Conservation (phyloP, 2,888 invertebrate genomes). For the Laspeyria flexula region DNA sequence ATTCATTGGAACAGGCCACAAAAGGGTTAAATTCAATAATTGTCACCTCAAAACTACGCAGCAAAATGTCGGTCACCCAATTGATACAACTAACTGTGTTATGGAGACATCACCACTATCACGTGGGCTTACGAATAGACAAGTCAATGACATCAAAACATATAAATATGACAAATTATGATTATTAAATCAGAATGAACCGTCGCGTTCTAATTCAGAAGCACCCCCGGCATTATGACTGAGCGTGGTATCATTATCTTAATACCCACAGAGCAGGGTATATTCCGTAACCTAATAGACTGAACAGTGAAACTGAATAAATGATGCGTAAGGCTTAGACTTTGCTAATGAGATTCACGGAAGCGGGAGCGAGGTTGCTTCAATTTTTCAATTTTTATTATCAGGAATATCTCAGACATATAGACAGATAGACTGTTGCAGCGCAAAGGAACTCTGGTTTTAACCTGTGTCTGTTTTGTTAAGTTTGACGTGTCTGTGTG, state of each 20-base stretch:
- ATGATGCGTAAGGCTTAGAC: conserved; percentile 38
- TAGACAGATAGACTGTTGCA: no score
- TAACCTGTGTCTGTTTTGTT: no score
- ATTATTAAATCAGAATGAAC: conserved; percentile 19
- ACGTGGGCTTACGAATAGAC: background rate
- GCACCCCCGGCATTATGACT: conserved; percentile 29
- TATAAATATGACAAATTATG: conserved; percentile 12
- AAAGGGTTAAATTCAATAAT: no score
- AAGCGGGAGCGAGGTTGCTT: conserved; percentile 14
- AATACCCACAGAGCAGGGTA: conserved; percentile 52
- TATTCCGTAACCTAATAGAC: conserved; percentile 60
- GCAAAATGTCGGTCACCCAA: background rate
- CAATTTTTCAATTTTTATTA: no score
- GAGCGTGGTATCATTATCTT: conserved; percentile 55
- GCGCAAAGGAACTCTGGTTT: no score
- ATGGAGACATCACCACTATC: background rate
- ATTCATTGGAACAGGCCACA: no score
- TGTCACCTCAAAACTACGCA: no score
- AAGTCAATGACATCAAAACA: conserved; percentile 1
- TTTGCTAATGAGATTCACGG: conserved; percentile 11
- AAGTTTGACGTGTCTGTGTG: no score
- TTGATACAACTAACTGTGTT: background rate
- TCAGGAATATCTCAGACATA: no score
- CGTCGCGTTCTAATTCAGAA: conserved; percentile 32
- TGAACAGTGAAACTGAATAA: conserved; percentile 60